Percentiles rank a stretch among this genome's conserved stretches.
Evolutionary conservation across 2,797 vertebrate genomes (phyloP).

Genomic region (Sylvilagus floridanus): DNA sequence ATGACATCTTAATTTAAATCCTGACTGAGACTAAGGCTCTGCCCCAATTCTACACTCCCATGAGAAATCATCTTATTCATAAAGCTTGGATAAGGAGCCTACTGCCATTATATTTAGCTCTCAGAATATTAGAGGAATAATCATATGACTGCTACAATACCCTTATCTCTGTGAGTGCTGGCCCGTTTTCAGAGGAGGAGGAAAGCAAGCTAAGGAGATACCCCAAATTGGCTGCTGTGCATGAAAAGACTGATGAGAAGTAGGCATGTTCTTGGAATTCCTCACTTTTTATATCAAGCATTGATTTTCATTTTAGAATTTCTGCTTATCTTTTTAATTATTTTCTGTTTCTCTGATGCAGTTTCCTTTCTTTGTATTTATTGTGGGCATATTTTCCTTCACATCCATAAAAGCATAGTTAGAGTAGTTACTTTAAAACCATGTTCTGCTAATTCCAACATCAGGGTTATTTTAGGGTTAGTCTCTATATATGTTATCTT

Average conservation of each 20-base stretch:
- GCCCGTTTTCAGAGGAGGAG: not conserved
- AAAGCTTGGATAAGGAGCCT: not conserved
- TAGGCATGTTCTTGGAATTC: not conserved
- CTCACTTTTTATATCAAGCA: constrained; percentile 42
- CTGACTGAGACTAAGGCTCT: not conserved
- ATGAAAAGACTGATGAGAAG: constrained; percentile 27
- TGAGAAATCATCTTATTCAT: not conserved
- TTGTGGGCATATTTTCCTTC: constrained; percentile 14
- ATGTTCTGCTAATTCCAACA: not conserved
- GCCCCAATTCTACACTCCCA: constrained; percentile 7
- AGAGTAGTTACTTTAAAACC: constrained; percentile 25
- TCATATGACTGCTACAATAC: not conserved
- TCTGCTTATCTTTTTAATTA: not conserved
- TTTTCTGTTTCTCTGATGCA: constrained; percentile 1
- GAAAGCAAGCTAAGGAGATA: not conserved
- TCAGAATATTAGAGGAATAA: constrained; percentile 38
- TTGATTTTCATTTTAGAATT: constrained; percentile 38
- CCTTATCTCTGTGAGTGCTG: not conserved
- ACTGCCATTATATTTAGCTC: constrained; percentile 17
- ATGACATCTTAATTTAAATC: constrained; percentile 5
- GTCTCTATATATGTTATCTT: not conserved
- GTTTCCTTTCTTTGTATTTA: constrained; percentile 17
- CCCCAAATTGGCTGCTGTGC: not conserved
- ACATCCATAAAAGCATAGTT: not conserved
- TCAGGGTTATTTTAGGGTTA: not conserved